Evolutionary conservation across 1,140 invertebrate genomes (phyloP).

Genomic region (Hycleus phaleratus): DNA sequence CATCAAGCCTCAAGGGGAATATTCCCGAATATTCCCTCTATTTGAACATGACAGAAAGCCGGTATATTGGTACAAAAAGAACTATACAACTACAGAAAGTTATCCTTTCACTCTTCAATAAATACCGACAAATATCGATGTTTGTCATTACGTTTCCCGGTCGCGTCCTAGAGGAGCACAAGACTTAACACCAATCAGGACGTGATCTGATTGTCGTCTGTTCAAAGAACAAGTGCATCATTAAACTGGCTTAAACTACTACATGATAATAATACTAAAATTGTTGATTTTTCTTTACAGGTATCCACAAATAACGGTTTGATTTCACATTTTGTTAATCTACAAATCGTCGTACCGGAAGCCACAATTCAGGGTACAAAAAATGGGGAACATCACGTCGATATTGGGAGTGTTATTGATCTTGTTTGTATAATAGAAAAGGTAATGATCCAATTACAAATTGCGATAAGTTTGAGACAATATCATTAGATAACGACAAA

Average conservation of each 20-base stretch:
- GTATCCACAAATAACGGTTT: conserved; percentile 77
- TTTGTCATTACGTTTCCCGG: too few species aligned
- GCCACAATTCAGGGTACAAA: conserved; percentile 71
- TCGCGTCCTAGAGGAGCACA: not conserved
- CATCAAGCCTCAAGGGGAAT: too few species aligned
- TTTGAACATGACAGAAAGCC: too few species aligned
- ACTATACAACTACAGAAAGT: too few species aligned
- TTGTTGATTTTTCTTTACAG: conserved; percentile 45
- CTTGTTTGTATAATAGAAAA: conserved; percentile 89
- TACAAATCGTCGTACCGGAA: conserved; percentile 81
- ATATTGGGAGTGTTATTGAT: conserved; percentile 82
- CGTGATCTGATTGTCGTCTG: conserved; percentile 9
- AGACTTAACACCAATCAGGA: conserved; percentile 9
- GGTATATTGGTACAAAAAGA: too few species aligned
- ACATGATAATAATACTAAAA: not conserved
- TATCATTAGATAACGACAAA: too few species aligned
- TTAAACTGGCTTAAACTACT: conserved; percentile 7
- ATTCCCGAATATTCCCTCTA: too few species aligned
- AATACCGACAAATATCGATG: too few species aligned
- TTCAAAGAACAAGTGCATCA: not conserved
- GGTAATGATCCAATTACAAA: conserved; percentile 47
- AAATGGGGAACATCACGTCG: conserved; percentile 81
- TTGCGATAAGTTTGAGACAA: too few species aligned
- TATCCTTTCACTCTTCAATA: too few species aligned
- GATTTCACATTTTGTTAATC: conserved; percentile 79